A percentile compares a stretch with the other conserved stretches of the same genome.
phyloP scores from a whole-genome alignment of 2,888 invertebrate species.

The Scelioninae gen. 1 region DNA sequence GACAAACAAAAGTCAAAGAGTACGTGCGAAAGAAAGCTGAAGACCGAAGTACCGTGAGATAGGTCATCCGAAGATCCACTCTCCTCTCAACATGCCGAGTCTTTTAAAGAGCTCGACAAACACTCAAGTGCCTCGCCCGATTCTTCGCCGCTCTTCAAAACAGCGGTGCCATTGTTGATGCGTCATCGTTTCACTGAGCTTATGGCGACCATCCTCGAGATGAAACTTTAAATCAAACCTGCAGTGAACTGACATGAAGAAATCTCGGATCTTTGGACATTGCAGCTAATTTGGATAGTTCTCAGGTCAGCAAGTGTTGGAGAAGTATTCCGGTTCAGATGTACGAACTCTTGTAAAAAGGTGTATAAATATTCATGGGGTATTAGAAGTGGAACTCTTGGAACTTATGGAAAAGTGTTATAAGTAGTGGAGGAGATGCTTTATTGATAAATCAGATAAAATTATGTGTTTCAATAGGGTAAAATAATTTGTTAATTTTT shows the following conservation, averaged over 20 bases:
- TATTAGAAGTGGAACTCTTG: neutral
- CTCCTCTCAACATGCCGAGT: constrained; percentile 73
- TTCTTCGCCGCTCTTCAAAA: constrained; percentile 74
- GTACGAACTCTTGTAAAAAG: neutral
- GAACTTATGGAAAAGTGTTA: no score
- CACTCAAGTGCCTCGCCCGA: constrained; percentile 79
- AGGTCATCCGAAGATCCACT: constrained; percentile 76
- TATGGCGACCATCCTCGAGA: constrained; percentile 67
- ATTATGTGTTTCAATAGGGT: no score
- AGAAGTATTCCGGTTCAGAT: constrained; percentile 15
- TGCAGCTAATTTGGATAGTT: constrained; percentile 19
- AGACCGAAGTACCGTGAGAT: constrained; percentile 79
- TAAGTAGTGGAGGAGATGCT: no score
- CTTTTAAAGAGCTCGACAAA: constrained; percentile 82
- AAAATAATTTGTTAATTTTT: no score
- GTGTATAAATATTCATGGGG: constrained; percentile 3
- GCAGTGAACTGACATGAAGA: constrained; percentile 31
- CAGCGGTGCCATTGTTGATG: constrained; percentile 79
- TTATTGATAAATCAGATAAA: no score
- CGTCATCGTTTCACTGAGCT: constrained; percentile 77
- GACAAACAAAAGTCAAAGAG: constrained; percentile 30
- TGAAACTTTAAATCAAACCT: constrained; percentile 58
- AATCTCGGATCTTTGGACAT: constrained; percentile 1
- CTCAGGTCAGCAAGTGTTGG: neutral
- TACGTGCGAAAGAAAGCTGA: constrained; percentile 34